These are phyloP conservation scores for Metaphire vulgaris DNA, from an alignment of 1,140 invertebrate species.

Conservation along the genomic window DNA sequence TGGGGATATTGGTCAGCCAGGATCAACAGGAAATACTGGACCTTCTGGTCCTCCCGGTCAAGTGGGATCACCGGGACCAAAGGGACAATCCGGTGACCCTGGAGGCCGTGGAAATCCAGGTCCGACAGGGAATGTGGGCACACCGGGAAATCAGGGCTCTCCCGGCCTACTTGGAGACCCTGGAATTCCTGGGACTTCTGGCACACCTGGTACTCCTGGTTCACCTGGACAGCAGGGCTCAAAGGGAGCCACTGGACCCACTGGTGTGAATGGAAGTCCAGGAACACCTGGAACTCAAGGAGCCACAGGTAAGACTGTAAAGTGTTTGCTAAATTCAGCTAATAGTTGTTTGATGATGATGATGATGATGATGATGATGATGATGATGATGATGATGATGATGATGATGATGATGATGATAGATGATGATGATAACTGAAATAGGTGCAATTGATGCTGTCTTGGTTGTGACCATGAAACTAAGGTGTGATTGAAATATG, in stretches of 20 bases:
- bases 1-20: constrained; percentile 36
- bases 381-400: too few relatives aligned
- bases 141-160: constrained; percentile 10
- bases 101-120: constrained; percentile 10
- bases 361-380: too few relatives aligned
- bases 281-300: constrained; percentile 32
- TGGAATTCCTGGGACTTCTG: neutral
- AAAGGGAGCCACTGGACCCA: constrained; percentile 7
- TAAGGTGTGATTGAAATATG: too few relatives aligned
- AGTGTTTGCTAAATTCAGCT: too few relatives aligned
- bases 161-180: constrained; percentile 5
- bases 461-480: too few relatives aligned
- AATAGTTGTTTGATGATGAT: too few relatives aligned
- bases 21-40: constrained; percentile 5
- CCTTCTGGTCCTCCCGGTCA: constrained; percentile 4
- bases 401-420: too few relatives aligned
- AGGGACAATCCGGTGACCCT: constrained; percentile 6
- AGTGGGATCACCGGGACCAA: neutral
- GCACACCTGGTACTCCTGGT: neutral
- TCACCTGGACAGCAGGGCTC: constrained; percentile 13
- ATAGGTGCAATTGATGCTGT: too few relatives aligned
- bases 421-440: too few relatives aligned
- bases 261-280: neutral
- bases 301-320: constrained; percentile 37
- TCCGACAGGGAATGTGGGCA: neutral